Evolutionary conservation across 2,797 vertebrate genomes (phyloP).

Genomic region (Delichon dasypus): DNA sequence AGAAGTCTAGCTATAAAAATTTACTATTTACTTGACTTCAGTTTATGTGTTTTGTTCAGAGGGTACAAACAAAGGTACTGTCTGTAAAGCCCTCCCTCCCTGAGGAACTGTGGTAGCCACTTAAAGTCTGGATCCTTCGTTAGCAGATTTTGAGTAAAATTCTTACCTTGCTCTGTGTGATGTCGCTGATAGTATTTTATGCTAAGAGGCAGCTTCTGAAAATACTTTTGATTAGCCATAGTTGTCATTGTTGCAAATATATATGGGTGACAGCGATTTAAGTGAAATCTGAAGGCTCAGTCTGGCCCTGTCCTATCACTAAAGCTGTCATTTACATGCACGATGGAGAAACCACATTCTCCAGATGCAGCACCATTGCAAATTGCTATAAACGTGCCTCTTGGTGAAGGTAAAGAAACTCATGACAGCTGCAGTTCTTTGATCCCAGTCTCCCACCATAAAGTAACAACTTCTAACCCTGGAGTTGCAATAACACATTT

Average conservation of each 20-base stretch:
- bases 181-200: not conserved
- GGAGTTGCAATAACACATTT: not conserved
- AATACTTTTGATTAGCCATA: not conserved
- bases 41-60: not conserved
- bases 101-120: not conserved
- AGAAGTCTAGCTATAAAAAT: constrained; percentile 16
- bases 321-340: not conserved
- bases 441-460: not conserved
- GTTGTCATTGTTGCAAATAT: not conserved
- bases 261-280: not conserved
- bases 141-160: not conserved
- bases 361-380: accelerated
- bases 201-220: not conserved
- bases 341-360: not conserved
- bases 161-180: not conserved
- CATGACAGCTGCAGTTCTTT: not conserved
- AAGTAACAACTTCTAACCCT: not conserved
- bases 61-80: not conserved
- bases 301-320: constrained; percentile 16
- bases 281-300: not conserved
- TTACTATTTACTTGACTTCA: not conserved
- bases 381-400: not conserved
- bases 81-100: accelerated
- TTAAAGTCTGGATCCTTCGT: not conserved
- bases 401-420: not conserved